phyloP scores from a whole-genome alignment of 2,113 vertebrate species.

The Orthonyx spaldingii region DNA sequence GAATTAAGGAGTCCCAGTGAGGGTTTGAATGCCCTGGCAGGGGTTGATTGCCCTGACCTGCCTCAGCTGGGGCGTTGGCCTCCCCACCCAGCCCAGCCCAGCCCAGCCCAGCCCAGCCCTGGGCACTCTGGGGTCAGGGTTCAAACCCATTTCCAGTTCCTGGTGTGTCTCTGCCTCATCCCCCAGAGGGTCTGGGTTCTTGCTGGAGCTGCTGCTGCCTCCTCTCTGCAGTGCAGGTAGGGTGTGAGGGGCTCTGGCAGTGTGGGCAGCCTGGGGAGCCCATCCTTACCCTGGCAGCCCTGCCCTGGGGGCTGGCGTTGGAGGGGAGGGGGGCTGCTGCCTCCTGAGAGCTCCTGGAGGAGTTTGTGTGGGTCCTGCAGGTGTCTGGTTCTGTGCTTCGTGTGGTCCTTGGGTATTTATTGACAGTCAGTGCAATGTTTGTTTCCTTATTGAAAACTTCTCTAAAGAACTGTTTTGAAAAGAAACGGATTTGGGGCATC shows the following conservation, averaged over 20 bases:
- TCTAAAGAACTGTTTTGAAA: not conserved
- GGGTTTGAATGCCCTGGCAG: rapidly evolving
- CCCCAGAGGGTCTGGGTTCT: rapidly evolving
- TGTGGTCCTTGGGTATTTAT: rapidly evolving
- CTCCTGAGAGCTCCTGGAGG: not conserved
- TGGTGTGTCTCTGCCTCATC: rapidly evolving
- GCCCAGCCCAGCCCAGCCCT: not conserved
- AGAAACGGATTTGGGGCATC: not conserved
- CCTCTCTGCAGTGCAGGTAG: rapidly evolving
- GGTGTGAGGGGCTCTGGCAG: rapidly evolving
- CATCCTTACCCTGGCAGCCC: rapidly evolving
- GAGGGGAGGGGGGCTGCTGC: rapidly evolving
- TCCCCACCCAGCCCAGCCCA: not conserved
- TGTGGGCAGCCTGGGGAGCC: rapidly evolving
- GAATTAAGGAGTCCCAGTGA: not conserved
- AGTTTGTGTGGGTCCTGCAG: not conserved
- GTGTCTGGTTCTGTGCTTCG: not conserved
- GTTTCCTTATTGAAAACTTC: not conserved
- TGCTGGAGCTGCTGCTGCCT: not conserved
- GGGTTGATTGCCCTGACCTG: not conserved
- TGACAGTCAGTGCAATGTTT: not conserved
- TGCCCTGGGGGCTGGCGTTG: not conserved
- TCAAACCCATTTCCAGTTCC: rapidly evolving
- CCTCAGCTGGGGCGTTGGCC: not conserved
- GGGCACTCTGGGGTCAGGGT: rapidly evolving